Conservation (phyloP, 2,888 invertebrate species). For the Drosophila birchii region DNA sequence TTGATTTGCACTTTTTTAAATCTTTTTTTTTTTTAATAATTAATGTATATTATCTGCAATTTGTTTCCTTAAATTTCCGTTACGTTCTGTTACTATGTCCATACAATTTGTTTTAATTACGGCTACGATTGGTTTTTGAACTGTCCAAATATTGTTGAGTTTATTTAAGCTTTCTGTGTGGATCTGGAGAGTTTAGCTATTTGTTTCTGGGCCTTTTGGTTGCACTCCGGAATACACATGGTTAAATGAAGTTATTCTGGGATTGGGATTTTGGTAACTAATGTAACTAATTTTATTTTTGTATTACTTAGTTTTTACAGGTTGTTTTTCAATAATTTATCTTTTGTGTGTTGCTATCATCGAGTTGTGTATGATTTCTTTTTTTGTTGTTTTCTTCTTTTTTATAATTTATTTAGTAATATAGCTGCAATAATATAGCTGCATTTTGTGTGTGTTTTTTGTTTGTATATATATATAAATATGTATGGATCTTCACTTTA, state of each 20-base stretch:
- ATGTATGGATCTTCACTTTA: slow-evolving; percentile 76
- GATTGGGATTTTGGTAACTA: slow-evolving; percentile 77
- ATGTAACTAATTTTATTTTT: slow-evolving; percentile 81
- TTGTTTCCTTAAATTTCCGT: slow-evolving; percentile 11
- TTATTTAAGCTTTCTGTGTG: background rate
- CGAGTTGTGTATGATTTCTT: slow-evolving; percentile 65
- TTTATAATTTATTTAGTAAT: slow-evolving; percentile 44
- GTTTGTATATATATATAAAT: slow-evolving; percentile 76
- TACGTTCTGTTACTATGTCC: slow-evolving; percentile 8
- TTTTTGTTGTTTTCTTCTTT: slow-evolving; percentile 42
- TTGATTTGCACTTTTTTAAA: background rate
- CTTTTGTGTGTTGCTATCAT: slow-evolving; percentile 67
- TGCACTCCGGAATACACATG: slow-evolving; percentile 10
- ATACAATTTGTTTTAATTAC: slow-evolving; percentile 13
- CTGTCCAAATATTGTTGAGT: slow-evolving; percentile 2
- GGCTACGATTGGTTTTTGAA: slow-evolving; percentile 17
- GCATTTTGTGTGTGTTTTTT: slow-evolving; percentile 52
- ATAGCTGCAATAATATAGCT: slow-evolving; percentile 65
- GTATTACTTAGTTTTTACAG: slow-evolving; percentile 79
- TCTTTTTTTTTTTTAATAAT: slow-evolving; percentile 18
- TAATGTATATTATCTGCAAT: slow-evolving; percentile 30
- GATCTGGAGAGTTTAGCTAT: slow-evolving; percentile 2
- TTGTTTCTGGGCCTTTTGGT: background rate
- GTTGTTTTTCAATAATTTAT: slow-evolving; percentile 73
- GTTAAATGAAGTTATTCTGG: slow-evolving; percentile 56